A percentile compares a stretch with the other conserved stretches of the same genome.
phyloP scores from a whole-genome alignment of 1,140 invertebrate species.

The Drosophila rhopaloa region DNA sequence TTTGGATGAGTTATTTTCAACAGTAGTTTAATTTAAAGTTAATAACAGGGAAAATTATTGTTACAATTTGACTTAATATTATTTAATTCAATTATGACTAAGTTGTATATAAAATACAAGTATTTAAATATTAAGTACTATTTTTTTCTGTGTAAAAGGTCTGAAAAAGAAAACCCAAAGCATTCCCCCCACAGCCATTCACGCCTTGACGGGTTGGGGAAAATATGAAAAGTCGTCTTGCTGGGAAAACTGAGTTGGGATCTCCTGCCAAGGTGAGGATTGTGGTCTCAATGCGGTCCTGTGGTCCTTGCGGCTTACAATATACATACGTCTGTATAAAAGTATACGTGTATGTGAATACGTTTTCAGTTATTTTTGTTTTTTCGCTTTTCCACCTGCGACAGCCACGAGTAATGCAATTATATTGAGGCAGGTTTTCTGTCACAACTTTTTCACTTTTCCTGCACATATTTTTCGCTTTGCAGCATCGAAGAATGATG shows the following conservation, averaged over 20 bases:
- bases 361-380: constrained; percentile 7
- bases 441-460: constrained; percentile 68
- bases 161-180: constrained; percentile 22
- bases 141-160: constrained; percentile 14
- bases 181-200: constrained; percentile 21
- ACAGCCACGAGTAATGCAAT: constrained; percentile 76
- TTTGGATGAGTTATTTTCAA: no score
- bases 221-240: constrained; percentile 79
- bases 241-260: constrained; percentile 50
- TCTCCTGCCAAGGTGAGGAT: constrained; percentile 43
- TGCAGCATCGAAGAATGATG: constrained; percentile 44
- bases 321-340: constrained; percentile 5
- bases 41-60: background rate
- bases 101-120: no score
- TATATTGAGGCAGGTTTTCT: constrained; percentile 72
- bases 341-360: background rate
- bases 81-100: no score
- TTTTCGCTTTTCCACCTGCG: constrained; percentile 42
- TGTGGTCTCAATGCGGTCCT: constrained; percentile 63
- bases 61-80: no score
- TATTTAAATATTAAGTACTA: no score
- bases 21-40: background rate
- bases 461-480: constrained; percentile 34
- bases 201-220: constrained; percentile 39
- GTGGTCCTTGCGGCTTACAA: constrained; percentile 36